Percentiles rank a stretch among this genome's conserved stretches.
These are phyloP conservation scores for Solen grandis DNA, from an alignment of 1,140 invertebrate genomes.

Conservation along the genomic window DNA sequence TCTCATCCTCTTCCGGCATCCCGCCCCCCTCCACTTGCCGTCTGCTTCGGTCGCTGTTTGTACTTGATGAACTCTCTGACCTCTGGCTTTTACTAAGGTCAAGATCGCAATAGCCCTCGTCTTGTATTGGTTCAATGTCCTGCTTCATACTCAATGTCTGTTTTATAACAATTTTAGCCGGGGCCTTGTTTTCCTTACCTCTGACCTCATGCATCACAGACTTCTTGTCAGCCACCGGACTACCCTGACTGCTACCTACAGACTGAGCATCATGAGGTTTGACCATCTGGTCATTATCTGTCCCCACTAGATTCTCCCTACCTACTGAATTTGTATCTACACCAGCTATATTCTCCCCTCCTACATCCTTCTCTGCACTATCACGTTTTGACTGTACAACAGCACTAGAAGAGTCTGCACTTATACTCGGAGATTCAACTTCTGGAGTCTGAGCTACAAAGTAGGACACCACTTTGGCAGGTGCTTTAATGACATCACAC, in stretches of 20 bases:
- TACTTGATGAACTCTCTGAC: conserved; percentile 26
- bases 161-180: conserved; percentile 19
- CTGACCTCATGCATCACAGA: too few species aligned
- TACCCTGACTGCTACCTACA: too few species aligned
- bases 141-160: neutral
- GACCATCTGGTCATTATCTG: too few species aligned
- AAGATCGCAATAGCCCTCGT: conserved; percentile 49
- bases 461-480: conserved; percentile 15
- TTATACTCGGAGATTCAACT: too few species aligned
- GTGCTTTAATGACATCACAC: conserved; percentile 3
- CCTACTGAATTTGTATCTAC: too few species aligned
- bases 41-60: conserved; percentile 39
- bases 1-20: conserved; percentile 5
- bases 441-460: conserved; percentile 12
- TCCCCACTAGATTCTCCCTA: too few species aligned
- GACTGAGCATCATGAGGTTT: too few species aligned
- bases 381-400: neutral
- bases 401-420: neutral
- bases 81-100: neutral
- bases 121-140: conserved; percentile 4
- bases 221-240: too few species aligned
- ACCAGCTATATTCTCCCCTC: too few species aligned
- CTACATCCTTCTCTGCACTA: neutral
- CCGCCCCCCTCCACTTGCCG: neutral
- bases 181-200: neutral